Conservation (phyloP, 1,140 invertebrate genomes). For the Alviniconcha marisindica region DNA sequence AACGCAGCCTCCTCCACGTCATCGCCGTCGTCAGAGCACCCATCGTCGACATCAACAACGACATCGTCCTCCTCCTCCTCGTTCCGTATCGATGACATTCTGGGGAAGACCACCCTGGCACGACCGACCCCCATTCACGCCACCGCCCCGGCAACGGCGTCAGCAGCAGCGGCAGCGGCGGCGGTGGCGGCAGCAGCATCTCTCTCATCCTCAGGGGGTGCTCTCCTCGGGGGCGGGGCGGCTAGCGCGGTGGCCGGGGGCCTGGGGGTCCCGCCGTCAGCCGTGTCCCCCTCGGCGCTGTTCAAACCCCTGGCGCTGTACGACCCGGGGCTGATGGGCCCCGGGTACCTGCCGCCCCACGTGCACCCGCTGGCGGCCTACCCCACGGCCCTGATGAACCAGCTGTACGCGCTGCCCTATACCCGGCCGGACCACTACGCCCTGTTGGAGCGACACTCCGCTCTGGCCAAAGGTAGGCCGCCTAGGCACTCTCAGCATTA, state of each 20-base stretch:
- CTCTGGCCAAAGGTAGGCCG: constrained; percentile 30
- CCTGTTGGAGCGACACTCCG: constrained; percentile 22
- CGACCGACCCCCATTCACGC: constrained; percentile 33
- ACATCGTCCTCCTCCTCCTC: constrained; percentile 19
- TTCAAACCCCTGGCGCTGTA: constrained; percentile 38
- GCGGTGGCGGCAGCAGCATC: constrained; percentile 21
- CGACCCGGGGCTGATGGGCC: constrained; percentile 17
- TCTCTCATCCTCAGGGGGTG: not conserved
- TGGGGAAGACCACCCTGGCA: constrained; percentile 26
- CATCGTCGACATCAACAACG: not conserved
- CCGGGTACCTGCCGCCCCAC: constrained; percentile 32
- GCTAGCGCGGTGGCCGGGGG: not conserved
- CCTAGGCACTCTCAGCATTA: too few relatives aligned
- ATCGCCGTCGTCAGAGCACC: not conserved
- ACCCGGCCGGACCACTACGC: constrained; percentile 28
- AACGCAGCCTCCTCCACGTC: not conserved
- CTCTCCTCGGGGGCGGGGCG: not conserved
- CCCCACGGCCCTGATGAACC: not conserved
- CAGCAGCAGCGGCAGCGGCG: constrained; percentile 32
- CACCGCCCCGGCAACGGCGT: not conserved
- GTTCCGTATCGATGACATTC: constrained; percentile 37
- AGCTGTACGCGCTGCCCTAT: constrained; percentile 30
- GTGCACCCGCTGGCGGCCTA: constrained; percentile 7
- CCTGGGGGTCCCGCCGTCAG: not conserved
- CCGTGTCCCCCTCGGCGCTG: not conserved